Evolutionary conservation across 2,888 invertebrate species (phyloP), one percentile per base, ranked within the genome.

Genomic region (Hyposoter dolosus): DNA sequence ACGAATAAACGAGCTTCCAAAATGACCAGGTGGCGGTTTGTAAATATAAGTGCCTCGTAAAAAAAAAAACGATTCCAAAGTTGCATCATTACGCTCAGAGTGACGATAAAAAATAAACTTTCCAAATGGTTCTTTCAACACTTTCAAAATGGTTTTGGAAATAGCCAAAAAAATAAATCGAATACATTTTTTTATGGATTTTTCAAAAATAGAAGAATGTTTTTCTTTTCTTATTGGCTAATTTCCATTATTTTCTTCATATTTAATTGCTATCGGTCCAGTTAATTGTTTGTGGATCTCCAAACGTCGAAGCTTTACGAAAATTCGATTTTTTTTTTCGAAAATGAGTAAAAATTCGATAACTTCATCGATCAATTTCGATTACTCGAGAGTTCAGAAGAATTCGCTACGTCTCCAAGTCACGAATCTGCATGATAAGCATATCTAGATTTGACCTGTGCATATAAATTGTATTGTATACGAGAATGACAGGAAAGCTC

Each of bases 401-500:
- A 75, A 35, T 28, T 23, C 50, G 12, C 40, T 35, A 53, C 10
- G 32, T 77, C 43, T 78, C 43, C 10, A 1, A 66, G 40, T 60
- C 56, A 28, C 4, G 32, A 60, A 6, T 32, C 32, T 32, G 65
- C 40, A 50, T 65, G 6, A 72, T n/a, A 80, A 45, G 63, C 60
- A 23, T 35, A 63, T 35, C 65, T 63, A 60, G 23, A 65, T 71
- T 35, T 47, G 32, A 50, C n/a, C 35, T 65, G n/a, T 17, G 65
- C 65, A 63, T 23, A 28, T 28, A 65, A 23, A 43, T 72, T 53
- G 69, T 53, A 23, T 40, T 9, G 19, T 56, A 68, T 43, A 65
- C 43, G 74, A 66, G 75, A 60, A 84, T 43, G 50, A 66, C 65
- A 69, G 78, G 71, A 84, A 87, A 77, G 83, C 83, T 82, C 74